Percentiles rank a stretch among this genome's conserved stretches.
These are phyloP conservation scores for Megaceryle alcyon DNA, from an alignment of 2,797 vertebrate genomes.

Conservation along the genomic window DNA sequence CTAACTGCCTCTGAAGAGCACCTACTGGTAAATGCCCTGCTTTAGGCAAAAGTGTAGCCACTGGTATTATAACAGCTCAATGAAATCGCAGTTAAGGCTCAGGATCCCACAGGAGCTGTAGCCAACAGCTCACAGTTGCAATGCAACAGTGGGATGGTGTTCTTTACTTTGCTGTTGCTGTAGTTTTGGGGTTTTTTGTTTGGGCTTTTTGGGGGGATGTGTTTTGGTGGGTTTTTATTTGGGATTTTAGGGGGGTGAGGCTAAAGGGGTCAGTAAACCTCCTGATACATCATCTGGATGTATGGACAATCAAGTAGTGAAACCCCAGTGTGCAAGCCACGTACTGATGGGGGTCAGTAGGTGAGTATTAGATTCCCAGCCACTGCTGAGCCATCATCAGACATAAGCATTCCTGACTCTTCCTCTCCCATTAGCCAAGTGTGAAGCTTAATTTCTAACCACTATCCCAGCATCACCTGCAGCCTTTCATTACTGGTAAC, in stretches of 20 bases:
- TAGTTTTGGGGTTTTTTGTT: background rate
- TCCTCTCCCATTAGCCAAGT: background rate
- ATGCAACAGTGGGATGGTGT: background rate
- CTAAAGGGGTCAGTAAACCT: background rate
- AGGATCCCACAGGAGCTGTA: background rate
- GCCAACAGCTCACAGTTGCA: background rate
- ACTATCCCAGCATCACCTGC: background rate
- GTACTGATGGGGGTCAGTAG: background rate
- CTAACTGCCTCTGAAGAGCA: background rate
- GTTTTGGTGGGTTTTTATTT: background rate
- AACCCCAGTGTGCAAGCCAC: accelerated
- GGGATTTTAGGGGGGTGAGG: background rate
- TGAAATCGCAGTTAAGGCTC: background rate
- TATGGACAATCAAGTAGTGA: background rate
- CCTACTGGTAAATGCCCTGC: background rate
- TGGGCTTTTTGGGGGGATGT: accelerated
- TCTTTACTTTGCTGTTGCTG: background rate
- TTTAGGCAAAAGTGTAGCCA: background rate
- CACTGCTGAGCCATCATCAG: background rate
- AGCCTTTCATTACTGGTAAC: background rate
- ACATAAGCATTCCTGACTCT: background rate
- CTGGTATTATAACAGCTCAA: background rate
- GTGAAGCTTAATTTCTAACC: background rate
- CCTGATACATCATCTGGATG: background rate
- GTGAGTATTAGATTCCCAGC: background rate